Evolutionary conservation across 2,888 invertebrate genomes (phyloP).

Genomic region (Pinctada fucata): DNA sequence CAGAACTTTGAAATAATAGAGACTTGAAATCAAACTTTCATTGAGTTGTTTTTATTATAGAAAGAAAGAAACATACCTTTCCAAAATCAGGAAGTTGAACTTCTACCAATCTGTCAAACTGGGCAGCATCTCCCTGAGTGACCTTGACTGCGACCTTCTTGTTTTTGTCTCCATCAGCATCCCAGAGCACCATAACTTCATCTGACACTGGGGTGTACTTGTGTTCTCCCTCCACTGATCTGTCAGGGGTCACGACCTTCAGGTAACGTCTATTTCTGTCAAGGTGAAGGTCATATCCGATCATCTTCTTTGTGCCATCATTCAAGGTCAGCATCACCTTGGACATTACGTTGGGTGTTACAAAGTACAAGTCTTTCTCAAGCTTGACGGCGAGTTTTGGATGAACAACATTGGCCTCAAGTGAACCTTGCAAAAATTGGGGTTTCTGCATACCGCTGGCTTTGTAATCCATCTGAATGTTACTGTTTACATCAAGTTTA

Average conservation of each 20-base stretch:
- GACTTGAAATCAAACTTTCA: too few species aligned
- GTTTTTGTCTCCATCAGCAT: slow-evolving; percentile 61
- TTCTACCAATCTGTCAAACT: slow-evolving; percentile 39
- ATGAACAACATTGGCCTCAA: slow-evolving; percentile 48
- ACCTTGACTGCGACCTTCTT: slow-evolving; percentile 58
- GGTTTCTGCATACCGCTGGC: slow-evolving; percentile 48
- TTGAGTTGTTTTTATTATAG: too few species aligned
- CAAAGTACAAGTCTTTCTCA: slow-evolving; percentile 47
- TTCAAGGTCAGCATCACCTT: slow-evolving; percentile 58
- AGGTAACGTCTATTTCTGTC: slow-evolving; percentile 21
- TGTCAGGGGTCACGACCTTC: slow-evolving; percentile 52
- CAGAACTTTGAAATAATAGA: too few species aligned
- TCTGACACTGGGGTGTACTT: slow-evolving; percentile 40
- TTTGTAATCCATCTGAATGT: slow-evolving; percentile 52
- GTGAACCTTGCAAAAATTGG: slow-evolving; percentile 31
- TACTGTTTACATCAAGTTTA: slow-evolving; percentile 53
- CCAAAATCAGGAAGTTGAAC: slow-evolving; percentile 57
- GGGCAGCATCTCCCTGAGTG: slow-evolving; percentile 40
- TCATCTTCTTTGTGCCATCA: slow-evolving; percentile 42
- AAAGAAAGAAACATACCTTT: slow-evolving; percentile 41
- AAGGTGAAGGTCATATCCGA: slow-evolving; percentile 19
- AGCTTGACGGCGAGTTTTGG: slow-evolving; percentile 57
- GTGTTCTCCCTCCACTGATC: slow-evolving; percentile 57
- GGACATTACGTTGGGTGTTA: slow-evolving; percentile 40
- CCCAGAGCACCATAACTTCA: slow-evolving; percentile 59